A percentile compares a stretch with the other conserved stretches of the same genome.
Evolutionary conservation across 2,888 invertebrate species (phyloP).

Genomic region (Bellardia pandia): DNA sequence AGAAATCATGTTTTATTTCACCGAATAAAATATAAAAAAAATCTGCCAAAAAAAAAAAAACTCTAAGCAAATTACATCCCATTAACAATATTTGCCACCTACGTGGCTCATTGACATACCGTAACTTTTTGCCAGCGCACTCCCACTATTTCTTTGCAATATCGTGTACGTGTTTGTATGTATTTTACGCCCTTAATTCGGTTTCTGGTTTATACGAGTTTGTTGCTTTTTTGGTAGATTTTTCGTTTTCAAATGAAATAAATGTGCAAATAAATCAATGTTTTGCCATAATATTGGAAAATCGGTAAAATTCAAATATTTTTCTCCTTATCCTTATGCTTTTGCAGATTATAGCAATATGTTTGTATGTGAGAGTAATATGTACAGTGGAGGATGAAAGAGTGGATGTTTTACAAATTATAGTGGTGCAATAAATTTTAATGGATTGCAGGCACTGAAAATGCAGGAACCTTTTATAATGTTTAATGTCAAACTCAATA

Average conservation of each 20-base stretch:
- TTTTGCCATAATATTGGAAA: slow-evolving; percentile 67
- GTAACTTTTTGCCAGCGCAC: not conserved
- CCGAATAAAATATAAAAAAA: not conserved
- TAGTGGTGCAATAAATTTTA: too few relatives aligned
- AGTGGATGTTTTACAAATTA: too few relatives aligned
- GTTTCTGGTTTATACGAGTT: slow-evolving; percentile 11
- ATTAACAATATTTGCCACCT: slow-evolving; percentile 71
- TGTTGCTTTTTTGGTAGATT: slow-evolving; percentile 16
- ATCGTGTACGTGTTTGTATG: not conserved
- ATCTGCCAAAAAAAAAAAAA: slow-evolving; percentile 31
- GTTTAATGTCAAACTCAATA: too few relatives aligned
- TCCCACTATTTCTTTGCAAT: not conserved
- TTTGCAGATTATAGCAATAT: slow-evolving; percentile 52
- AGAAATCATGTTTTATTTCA: slow-evolving; percentile 47
- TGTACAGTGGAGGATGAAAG: not conserved
- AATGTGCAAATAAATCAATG: slow-evolving; percentile 73
- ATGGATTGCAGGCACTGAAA: too few relatives aligned
- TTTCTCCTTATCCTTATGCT: slow-evolving; percentile 27
- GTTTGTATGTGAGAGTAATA: not conserved
- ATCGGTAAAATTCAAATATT: slow-evolving; percentile 53
- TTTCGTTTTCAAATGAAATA: slow-evolving; percentile 54
- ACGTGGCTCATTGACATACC: slow-evolving; percentile 63
- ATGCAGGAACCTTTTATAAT: too few relatives aligned
- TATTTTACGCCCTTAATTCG: not conserved
- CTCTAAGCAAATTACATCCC: slow-evolving; percentile 65